These are phyloP conservation scores for Eristalinus sepulchralis DNA, from an alignment of 2,888 invertebrate species.

Conservation along the genomic window DNA sequence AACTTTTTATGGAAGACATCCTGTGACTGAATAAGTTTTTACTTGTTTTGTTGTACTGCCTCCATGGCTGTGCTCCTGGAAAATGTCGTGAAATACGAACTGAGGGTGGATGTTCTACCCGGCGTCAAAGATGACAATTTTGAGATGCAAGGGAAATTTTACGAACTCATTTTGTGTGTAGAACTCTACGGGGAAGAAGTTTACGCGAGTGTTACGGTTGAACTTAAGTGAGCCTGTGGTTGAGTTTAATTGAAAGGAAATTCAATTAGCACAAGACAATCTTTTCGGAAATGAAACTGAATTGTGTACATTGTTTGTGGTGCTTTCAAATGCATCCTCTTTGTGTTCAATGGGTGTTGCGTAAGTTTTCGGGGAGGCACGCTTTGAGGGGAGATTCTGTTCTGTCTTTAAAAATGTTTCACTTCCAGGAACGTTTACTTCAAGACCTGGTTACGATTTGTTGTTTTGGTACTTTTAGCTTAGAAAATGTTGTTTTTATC, in stretches of 20 bases:
- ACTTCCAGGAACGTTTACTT: no score
- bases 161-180: not conserved
- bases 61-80: not conserved
- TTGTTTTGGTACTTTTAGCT: no score
- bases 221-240: not conserved
- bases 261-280: not conserved
- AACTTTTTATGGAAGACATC: not conserved
- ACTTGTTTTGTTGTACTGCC: not conserved
- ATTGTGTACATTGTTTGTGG: not conserved
- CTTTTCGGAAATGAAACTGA: not conserved
- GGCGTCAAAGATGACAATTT: not conserved
- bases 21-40: constrained; percentile 27
- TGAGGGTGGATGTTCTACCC: not conserved
- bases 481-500: no score
- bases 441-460: no score
- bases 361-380: no score
- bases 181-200: not conserved
- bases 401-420: no score
- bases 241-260: not conserved
- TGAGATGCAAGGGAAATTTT: not conserved
- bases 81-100: not conserved
- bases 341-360: no score
- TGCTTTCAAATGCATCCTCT: not conserved
- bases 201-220: not conserved
- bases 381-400: no score